A percentile compares a stretch with the other conserved stretches of the same genome.
phyloP scores from a whole-genome alignment of 2,888 invertebrate species.

The Drosophila neotestacea region DNA sequence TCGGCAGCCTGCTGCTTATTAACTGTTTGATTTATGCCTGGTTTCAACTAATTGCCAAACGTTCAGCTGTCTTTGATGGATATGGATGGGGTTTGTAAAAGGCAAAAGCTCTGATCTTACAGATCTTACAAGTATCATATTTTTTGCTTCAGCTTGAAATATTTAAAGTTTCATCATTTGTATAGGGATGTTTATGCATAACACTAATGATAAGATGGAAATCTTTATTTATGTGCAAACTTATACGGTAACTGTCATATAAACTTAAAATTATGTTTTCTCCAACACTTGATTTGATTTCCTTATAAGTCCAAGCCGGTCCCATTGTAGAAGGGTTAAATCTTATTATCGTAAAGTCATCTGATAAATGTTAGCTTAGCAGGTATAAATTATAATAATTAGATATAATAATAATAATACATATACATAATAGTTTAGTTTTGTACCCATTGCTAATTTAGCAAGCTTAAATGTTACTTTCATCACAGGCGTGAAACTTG shows the following conservation, averaged over 20 bases:
- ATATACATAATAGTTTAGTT: too few relatives aligned
- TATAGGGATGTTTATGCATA: neutral
- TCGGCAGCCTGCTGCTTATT: slow-evolving; percentile 57
- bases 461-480: too few relatives aligned
- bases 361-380: too few relatives aligned
- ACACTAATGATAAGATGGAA: neutral
- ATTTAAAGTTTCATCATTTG: slow-evolving; percentile 2
- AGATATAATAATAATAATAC: too few relatives aligned
- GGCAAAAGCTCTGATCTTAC: slow-evolving; percentile 24
- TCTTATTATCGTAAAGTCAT: too few relatives aligned
- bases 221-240: neutral
- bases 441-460: too few relatives aligned
- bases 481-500: too few relatives aligned
- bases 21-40: slow-evolving; percentile 69
- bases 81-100: slow-evolving; percentile 37
- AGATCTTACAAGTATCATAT: neutral
- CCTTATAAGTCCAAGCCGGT: too few relatives aligned
- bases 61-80: slow-evolving; percentile 38
- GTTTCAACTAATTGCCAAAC: slow-evolving; percentile 61
- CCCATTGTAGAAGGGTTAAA: too few relatives aligned
- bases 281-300: too few relatives aligned
- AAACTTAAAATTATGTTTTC: neutral
- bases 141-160: neutral
- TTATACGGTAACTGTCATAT: neutral
- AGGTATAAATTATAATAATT: too few relatives aligned